phyloP scores from a whole-genome alignment of 2,888 invertebrate genomes.

The Folsomia manolachei region DNA sequence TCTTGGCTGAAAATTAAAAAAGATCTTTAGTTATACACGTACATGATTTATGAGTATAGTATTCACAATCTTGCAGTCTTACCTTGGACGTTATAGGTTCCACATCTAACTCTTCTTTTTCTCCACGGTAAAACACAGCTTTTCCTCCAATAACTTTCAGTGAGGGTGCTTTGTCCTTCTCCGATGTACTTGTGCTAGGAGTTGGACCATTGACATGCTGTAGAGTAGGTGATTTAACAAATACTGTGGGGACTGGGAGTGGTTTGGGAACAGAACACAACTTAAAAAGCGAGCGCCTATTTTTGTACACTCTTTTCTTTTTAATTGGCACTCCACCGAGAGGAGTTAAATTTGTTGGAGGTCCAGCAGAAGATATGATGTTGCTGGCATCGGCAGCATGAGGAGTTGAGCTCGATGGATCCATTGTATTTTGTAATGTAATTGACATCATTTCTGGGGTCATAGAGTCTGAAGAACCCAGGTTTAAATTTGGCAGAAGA shows the following conservation, averaged over 20 bases:
- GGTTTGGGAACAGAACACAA: slow-evolving; percentile 9
- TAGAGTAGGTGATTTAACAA: slow-evolving; percentile 21
- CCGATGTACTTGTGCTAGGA: slow-evolving; percentile 11
- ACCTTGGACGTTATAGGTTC: slow-evolving; percentile 35
- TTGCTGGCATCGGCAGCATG: background rate
- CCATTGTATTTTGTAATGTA: background rate
- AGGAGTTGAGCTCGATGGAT: background rate
- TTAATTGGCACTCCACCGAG: background rate
- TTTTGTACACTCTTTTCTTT: background rate
- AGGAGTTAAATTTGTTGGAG: background rate
- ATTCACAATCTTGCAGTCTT: slow-evolving; percentile 1
- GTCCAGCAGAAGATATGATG: background rate
- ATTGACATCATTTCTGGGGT: background rate
- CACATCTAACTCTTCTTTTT: slow-evolving; percentile 43
- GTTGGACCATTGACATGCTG: background rate
- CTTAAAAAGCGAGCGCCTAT: slow-evolving; percentile 15
- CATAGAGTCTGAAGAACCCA: no score
- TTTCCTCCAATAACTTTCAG: slow-evolving; percentile 38
- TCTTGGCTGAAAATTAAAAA: no score
- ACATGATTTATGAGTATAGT: background rate
- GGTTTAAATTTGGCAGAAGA: no score
- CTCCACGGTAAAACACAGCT: slow-evolving; percentile 41
- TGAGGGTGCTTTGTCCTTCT: slow-evolving; percentile 35
- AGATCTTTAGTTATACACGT: background rate
- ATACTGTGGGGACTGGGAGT: slow-evolving; percentile 27